A percentile compares a stretch with the other conserved stretches of the same genome.
Evolutionary conservation across 2,113 vertebrate genomes (phyloP).

Genomic region (Hippocampus mohnikei): DNA sequence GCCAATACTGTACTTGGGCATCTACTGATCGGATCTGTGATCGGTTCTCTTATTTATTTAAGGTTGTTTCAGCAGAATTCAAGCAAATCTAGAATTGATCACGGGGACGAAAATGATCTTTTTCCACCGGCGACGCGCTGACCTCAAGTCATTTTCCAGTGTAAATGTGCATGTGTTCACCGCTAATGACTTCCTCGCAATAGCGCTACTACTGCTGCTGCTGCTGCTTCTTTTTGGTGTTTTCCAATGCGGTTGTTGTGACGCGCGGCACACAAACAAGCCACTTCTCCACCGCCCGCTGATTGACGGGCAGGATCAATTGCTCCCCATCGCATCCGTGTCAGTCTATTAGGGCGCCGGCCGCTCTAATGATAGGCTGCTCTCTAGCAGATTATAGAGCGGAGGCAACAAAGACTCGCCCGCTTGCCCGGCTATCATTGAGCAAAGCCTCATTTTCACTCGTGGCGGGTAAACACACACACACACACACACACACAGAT

Average conservation of each 20-base stretch:
- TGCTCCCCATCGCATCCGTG: conserved; percentile 77
- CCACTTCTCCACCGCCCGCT: conserved; percentile 66
- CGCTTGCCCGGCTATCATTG: conserved; percentile 58
- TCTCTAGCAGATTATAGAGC: conserved; percentile 73
- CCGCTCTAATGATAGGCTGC: conserved; percentile 75
- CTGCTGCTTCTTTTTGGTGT: background rate
- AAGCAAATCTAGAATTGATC: too few species aligned
- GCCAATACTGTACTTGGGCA: too few species aligned
- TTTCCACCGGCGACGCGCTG: too few species aligned
- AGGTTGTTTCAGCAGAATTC: too few species aligned
- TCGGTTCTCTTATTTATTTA: background rate
- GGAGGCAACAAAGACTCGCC: conserved; percentile 67
- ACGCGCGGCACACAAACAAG: conserved; percentile 65
- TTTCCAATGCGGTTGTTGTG: conserved; percentile 56
- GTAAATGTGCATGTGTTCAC: conserved; percentile 26
- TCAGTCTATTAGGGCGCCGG: conserved; percentile 73
- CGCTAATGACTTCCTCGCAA: conserved; percentile 51
- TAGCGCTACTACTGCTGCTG: conserved; percentile 24
- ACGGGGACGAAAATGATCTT: too few species aligned
- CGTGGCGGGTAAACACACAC: conserved; percentile 58
- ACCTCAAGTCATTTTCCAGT: conserved; percentile 8
- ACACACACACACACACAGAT: conserved; percentile 56
- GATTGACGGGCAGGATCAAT: conserved; percentile 79
- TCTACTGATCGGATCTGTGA: too few species aligned
- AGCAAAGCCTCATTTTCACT: conserved; percentile 62